Base-by-base conservation (phyloP, 2,113 vertebrate genomes). In the Stercorarius parasiticus region DNA sequence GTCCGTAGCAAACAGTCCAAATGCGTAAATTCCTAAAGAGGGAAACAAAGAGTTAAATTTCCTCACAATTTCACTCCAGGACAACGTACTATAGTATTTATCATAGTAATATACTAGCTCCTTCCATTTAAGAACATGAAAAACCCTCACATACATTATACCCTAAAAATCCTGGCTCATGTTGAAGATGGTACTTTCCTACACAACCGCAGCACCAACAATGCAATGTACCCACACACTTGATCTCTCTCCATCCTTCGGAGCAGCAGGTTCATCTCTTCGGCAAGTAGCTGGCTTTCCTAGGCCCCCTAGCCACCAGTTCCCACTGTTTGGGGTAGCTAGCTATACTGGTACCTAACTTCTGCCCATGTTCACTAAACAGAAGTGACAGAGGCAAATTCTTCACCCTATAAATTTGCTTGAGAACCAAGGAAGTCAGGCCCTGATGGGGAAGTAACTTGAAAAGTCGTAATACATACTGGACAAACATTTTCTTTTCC, bases 1-100 rank as follows among this genome's bases (percentile, higher is more conserved):
- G 98, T 99, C 99, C 30, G 99, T 99, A 45, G 99, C 99, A 98
- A 99, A 99, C 65, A 99, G 98, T 97, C 99, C 99, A 95, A 99
- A 99, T 38, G 98, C 98, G 95, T 99, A 99, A 97, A 99, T 99
- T 90, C 99, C 99, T 99, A 95, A n/a, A 73, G 82, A 98, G 88
- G 92, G 88, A 98, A 94, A 96, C 38, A 96, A 86, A 96, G 36
- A 95, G 70, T 96, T 96, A 97, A 70, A 77, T 49, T 65, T 88
- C 78, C 64, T 47, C 16, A 74, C 27, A 80, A 56, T 78, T 58
- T 90, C 56, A 72, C 53, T 85, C 58, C 70, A 77, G 49, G 36
- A 64, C 45, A 96, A 81, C 30, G 62, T 42, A 49, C 29, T 43
- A 40, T 3, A 79, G 49, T 49, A 95, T 70, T 95, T 82, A 70